phyloP scores from a whole-genome alignment of 2,888 invertebrate species.

The Diaphora mendica region DNA sequence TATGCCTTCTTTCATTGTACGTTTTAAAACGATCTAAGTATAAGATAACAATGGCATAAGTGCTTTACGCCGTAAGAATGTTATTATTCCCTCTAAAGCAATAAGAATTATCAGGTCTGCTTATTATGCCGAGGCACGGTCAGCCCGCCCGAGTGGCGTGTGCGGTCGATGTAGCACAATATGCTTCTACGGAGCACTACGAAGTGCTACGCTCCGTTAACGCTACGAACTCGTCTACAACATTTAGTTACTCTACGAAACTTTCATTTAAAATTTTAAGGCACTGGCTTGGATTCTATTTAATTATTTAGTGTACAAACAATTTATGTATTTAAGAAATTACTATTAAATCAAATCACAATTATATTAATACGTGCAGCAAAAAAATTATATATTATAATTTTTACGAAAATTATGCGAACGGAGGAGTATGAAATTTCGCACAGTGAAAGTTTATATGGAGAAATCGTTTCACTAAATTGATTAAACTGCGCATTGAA shows the following conservation, averaged over 20 bases:
- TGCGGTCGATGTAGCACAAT: slow-evolving; percentile 64
- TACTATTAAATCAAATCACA: background rate
- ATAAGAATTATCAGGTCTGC: slow-evolving; percentile 53
- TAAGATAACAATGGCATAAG: background rate
- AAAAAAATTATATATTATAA: no score
- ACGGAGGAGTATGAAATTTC: no score
- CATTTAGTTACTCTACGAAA: slow-evolving; percentile 50
- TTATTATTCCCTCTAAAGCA: slow-evolving; percentile 35
- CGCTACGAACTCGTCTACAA: slow-evolving; percentile 57
- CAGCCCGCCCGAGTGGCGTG: slow-evolving; percentile 45
- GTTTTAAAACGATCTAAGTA: background rate
- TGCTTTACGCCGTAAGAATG: background rate
- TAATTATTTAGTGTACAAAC: background rate
- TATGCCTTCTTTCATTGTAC: background rate
- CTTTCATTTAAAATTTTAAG: slow-evolving; percentile 40
- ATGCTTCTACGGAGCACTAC: slow-evolving; percentile 54
- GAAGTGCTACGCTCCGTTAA: slow-evolving; percentile 53
- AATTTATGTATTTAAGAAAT: background rate
- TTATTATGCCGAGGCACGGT: slow-evolving; percentile 74
- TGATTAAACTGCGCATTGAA: background rate
- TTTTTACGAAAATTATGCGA: no score
- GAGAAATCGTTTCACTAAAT: background rate
- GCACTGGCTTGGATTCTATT: background rate
- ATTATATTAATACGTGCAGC: background rate
- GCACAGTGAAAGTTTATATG: no score